Percentiles rank a stretch among this genome's conserved stretches.
These are phyloP conservation scores for Incurvaria masculella DNA, from an alignment of 2,888 invertebrate species.

Conservation along the genomic window DNA sequence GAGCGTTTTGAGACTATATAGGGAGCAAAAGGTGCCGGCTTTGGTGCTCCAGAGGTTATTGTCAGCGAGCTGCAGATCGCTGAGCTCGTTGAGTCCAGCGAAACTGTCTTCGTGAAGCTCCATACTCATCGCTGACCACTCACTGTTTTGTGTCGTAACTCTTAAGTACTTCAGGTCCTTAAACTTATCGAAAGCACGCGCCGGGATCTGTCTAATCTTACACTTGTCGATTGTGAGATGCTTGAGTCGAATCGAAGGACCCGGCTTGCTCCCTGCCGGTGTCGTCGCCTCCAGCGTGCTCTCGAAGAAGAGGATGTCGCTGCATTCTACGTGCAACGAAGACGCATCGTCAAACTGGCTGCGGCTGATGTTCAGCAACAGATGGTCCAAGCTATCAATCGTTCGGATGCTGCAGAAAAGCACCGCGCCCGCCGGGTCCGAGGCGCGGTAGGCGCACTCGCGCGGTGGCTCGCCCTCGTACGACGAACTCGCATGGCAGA, in stretches of 20 bases:
- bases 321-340: conserved; percentile 67
- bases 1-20: conserved; percentile 64
- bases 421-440: conserved; percentile 53
- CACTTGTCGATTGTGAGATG: conserved; percentile 70
- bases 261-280: conserved; percentile 46
- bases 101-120: conserved; percentile 70
- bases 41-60: conserved; percentile 78
- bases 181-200: conserved; percentile 64
- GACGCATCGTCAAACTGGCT: conserved; percentile 64
- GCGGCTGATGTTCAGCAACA: conserved; percentile 66
- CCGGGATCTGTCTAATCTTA: conserved; percentile 71
- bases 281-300: conserved; percentile 59
- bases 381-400: conserved; percentile 64
- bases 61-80: conserved; percentile 66
- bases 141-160: conserved; percentile 71
- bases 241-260: conserved; percentile 63
- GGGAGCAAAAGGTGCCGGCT: conserved; percentile 66
- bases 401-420: conserved; percentile 69
- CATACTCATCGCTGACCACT: conserved; percentile 76
- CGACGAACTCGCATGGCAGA: conserved; percentile 5
- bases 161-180: conserved; percentile 65
- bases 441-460: conserved; percentile 69
- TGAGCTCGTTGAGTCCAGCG: conserved; percentile 63
- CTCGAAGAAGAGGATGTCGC: conserved; percentile 71
- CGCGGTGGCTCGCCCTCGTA: conserved; percentile 51